phyloP scores from a whole-genome alignment of 1,140 invertebrate genomes.

The Centruroides sculpturatus region DNA sequence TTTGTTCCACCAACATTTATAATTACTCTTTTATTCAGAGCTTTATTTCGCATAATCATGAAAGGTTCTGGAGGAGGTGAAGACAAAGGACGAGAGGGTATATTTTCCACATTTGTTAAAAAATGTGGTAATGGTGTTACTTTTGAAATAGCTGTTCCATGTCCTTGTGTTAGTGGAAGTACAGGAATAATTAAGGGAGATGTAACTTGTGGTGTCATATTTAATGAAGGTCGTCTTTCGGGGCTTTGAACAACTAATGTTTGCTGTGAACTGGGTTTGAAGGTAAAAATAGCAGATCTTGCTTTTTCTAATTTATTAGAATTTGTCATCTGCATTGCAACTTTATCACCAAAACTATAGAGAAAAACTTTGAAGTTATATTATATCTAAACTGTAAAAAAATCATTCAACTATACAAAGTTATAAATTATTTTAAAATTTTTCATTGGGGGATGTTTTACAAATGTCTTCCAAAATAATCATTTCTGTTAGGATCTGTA shows the following conservation, averaged over 20 bases:
- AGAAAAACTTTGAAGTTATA: no score
- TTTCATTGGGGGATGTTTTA: no score
- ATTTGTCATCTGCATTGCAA: slow-evolving; percentile 12
- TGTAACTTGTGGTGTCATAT: slow-evolving; percentile 9
- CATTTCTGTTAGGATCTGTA: no score
- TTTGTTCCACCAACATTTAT: slow-evolving; percentile 94
- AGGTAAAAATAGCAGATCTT: slow-evolving; percentile 13
- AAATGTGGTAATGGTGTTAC: no score
- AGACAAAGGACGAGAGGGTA: slow-evolving; percentile 40
- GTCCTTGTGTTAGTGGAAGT: no score
- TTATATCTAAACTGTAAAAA: no score
- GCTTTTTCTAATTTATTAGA: slow-evolving; percentile 16
- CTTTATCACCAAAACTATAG: no score
- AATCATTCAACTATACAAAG: no score
- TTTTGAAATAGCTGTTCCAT: no score
- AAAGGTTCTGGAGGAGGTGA: slow-evolving; percentile 83
- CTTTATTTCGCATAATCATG: slow-evolving; percentile 86
- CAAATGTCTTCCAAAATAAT: no score
- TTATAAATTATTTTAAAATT: no score
- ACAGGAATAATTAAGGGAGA: no score
- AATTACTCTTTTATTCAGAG: slow-evolving; percentile 72
- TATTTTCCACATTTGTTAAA: slow-evolving; percentile 31
- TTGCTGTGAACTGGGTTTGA: slow-evolving; percentile 12
- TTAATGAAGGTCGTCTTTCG: slow-evolving; percentile 4
- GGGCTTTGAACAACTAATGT: slow-evolving; percentile 7